Evolutionary conservation across 2,797 vertebrate species (phyloP).

Genomic region (Sebastiscus albofasciatus): DNA sequence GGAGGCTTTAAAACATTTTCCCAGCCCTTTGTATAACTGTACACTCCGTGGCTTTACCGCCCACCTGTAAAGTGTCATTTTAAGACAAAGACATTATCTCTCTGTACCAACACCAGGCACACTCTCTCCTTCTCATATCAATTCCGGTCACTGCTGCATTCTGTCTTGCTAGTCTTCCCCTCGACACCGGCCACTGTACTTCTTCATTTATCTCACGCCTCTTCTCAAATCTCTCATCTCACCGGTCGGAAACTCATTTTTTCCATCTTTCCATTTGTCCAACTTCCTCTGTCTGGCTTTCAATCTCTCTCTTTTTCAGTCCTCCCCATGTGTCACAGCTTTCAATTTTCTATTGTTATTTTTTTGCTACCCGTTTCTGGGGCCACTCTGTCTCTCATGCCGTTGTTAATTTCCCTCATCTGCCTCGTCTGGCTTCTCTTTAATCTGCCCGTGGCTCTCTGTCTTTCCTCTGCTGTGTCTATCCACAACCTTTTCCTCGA

Average conservation of each 20-base stretch:
- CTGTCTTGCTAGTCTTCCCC: conserved; percentile 7
- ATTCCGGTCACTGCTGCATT: conserved; percentile 32
- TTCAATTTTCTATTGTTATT: conserved; percentile 38
- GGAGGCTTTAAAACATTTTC: background rate
- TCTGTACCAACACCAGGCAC: background rate
- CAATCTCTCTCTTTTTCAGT: conserved; percentile 43
- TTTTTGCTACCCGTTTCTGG: conserved; percentile 5
- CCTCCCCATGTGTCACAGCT: conserved; percentile 30
- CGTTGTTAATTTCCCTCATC: conserved; percentile 47
- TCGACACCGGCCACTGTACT: conserved; percentile 31
- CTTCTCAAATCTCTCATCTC: conserved; percentile 47
- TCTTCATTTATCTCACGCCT: conserved; percentile 60
- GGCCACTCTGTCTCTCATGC: conserved; percentile 6
- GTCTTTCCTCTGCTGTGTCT: conserved; percentile 5
- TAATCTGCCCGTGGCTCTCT: conserved; percentile 1
- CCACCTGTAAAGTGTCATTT: conserved; percentile 33
- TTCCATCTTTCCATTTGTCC: conserved; percentile 40
- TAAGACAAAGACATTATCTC: conserved; percentile 22
- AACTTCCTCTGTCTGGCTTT: conserved; percentile 31
- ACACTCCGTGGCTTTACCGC: conserved; percentile 6
- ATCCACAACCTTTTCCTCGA: background rate
- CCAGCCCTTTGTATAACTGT: conserved; percentile 3
- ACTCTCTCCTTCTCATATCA: conserved; percentile 10
- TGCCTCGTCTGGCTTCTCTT: conserved; percentile 22
- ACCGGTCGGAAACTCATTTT: conserved; percentile 25